Percentiles rank a stretch among this genome's conserved stretches.
phyloP scores from a whole-genome alignment of 2,113 vertebrate genomes.

The Nothoprocta pentlandii region DNA sequence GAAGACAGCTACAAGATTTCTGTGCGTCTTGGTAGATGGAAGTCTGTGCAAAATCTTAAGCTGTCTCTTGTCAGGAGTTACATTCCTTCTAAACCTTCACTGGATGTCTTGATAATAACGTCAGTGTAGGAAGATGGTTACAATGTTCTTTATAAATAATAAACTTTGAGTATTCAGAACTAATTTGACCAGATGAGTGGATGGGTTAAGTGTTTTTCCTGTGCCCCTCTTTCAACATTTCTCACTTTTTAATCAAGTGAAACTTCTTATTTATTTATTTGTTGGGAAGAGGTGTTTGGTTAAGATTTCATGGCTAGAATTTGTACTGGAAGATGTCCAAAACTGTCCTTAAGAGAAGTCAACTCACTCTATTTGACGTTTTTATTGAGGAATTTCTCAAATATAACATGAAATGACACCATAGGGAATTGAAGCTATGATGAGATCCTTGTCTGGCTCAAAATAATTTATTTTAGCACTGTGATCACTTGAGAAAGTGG shows the following conservation, averaged over 20 bases:
- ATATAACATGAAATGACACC: slow-evolving; percentile 79
- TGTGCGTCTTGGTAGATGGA: background rate
- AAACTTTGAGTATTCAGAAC: background rate
- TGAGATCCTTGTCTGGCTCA: slow-evolving; percentile 62
- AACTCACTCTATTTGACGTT: slow-evolving; percentile 77
- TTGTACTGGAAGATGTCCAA: slow-evolving; percentile 75
- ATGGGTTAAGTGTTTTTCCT: background rate
- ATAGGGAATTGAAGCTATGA: slow-evolving; percentile 66
- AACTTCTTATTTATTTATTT: slow-evolving; percentile 26
- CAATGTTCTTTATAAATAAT: background rate
- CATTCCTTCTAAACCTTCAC: background rate
- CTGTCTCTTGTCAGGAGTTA: background rate
- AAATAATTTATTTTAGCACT: slow-evolving; percentile 60
- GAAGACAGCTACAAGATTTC: background rate
- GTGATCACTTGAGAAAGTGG: slow-evolving; percentile 68
- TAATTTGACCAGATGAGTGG: background rate
- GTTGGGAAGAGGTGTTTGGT: slow-evolving; percentile 26
- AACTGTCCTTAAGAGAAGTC: slow-evolving; percentile 54
- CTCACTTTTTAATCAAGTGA: background rate
- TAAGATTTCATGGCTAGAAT: slow-evolving; percentile 71
- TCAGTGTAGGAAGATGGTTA: background rate
- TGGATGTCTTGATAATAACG: background rate
- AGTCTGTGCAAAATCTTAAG: background rate
- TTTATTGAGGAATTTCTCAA: slow-evolving; percentile 84
- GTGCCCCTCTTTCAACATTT: slow-evolving; percentile 9